Base-by-base conservation (phyloP, 2,797 vertebrate species). In the Rhinichthys osculus region DNA sequence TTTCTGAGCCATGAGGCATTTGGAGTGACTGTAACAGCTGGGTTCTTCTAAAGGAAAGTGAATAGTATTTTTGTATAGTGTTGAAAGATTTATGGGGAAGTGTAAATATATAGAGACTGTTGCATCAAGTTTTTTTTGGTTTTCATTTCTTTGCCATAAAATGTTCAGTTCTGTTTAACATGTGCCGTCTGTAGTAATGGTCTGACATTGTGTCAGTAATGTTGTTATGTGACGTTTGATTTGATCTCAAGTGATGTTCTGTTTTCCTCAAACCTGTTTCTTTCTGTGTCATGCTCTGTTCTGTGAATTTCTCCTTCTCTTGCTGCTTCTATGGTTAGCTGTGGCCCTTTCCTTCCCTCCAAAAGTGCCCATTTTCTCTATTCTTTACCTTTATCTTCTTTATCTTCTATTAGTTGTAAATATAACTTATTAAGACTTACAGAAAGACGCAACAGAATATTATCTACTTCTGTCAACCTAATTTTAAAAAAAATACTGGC, bases 31-130 rank as follows among this genome's bases (percentile, higher is more conserved):
- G 89, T 91, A 92, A 86, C 95, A 93, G 95, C 93, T 95, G 95
- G 95, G 95, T 96, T 95, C 96, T 94, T 94, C 96, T 95, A 96
- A 95, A 88, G 54, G 96, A 97, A 98, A 98, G 98, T 98, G 97
- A 99, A 99, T 97, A 98, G 95, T 99, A 99, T 99, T 99, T 99
- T 99, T 99, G 96, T 99, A 99, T 96, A 96, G 96, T 95, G 94
- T 95, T 96, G 94, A 96, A 96, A 52, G 95, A 92, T 94, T 95
- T 92, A 94, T 92, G 94, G 93, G 93, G 94, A 94, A 96, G 96
- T 99, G 97, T 99, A 98, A 95, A 99, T 98, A 98, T 94, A 94
- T 94, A 93, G 93, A 93, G 92, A 44, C 89, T 83, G 90, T 93
- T 93, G 90, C 87, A 91, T 94, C 93, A 92, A 66, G 89, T 93